Evolutionary conservation across 2,113 vertebrate species (phyloP).

Genomic region (Atractosteus spatula): DNA sequence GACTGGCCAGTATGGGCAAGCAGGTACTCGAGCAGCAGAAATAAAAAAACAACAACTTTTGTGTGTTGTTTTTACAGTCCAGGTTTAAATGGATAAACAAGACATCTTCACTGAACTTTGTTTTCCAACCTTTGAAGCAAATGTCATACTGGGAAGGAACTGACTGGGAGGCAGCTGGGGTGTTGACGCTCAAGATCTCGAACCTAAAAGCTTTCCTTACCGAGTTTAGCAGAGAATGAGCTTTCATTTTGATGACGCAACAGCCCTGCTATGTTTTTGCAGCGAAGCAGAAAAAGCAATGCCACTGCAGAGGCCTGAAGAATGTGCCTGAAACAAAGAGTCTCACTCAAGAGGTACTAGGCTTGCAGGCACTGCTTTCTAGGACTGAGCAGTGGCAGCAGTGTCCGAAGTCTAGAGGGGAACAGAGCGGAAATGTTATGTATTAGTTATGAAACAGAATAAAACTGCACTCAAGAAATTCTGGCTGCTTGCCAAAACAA

Average conservation of each 20-base stretch:
- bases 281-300: slow-evolving; percentile 46
- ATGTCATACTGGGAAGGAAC: too few relatives aligned
- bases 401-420: slow-evolving; percentile 4
- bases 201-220: not conserved
- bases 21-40: not conserved
- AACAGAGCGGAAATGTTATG: not conserved
- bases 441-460: slow-evolving; percentile 9
- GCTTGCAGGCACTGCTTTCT: slow-evolving; percentile 17
- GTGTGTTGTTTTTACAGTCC: too few relatives aligned
- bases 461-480: not conserved
- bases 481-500: slow-evolving; percentile 1
- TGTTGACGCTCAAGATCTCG: too few relatives aligned
- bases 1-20: not conserved
- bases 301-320: slow-evolving; percentile 27
- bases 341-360: slow-evolving; percentile 36
- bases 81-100: not conserved
- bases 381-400: slow-evolving; percentile 30
- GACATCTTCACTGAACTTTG: not conserved
- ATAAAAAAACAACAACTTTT: not conserved
- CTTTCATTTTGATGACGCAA: slow-evolving; percentile 49
- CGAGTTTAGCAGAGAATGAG: not conserved
- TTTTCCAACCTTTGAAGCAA: not conserved
- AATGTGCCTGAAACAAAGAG: slow-evolving; percentile 47
- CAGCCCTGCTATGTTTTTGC: slow-evolving; percentile 42
- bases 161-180: too few relatives aligned